Base-by-base conservation (phyloP, 2,888 invertebrate species). In the Cheilosia vernalis region DNA sequence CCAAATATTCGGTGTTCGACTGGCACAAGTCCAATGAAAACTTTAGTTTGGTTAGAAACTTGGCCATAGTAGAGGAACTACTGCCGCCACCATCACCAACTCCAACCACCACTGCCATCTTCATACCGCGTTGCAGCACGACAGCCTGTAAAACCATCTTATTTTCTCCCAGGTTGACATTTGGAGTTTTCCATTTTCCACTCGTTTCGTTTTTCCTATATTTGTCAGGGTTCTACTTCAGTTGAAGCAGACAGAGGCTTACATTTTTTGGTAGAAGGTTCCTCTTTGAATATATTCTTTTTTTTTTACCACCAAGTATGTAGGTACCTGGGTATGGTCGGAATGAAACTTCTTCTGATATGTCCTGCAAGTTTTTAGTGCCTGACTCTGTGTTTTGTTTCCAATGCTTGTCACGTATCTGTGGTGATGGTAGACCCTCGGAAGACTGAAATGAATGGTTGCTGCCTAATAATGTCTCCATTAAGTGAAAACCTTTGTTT, bases 21-120 rank as follows among this genome's bases (percentile, higher is more conserved):
- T 85, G 85, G 85, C 85, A 85, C 81, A 77, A 85, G 85, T 85
- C 85, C 85, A 85, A 85, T 85, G 81, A 85, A 85, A 85, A 85
- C 85, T 81, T 85, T 53, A 72, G 81, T 77, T 85, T 72, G 85
- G 85, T 85, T 81, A 72, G 77, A 85, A 85, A 85, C 76, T 81
- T 81, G 81, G 81, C 72, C 76, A 77, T 67, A 37, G 51, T 51
- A 47, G 64, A 33, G 49, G 37, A 80, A 58, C 78, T 67, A 44
- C 76, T 53, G 56, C 58, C 42, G 40, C 81, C 70, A 70, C 51
- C 63, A 53, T 30, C 58, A 24, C 58, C 74, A 64, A 53, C 74
- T 66, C 42, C 42, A 58, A 67, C 70, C 80, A 76, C 80, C 60
- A 6, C 80, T 67, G 49, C 67, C 78, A 73, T 66, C 72, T 58